Conservation (phyloP, 92 coral and sea anemone genomes). For the Micromussa lordhowensis region DNA sequence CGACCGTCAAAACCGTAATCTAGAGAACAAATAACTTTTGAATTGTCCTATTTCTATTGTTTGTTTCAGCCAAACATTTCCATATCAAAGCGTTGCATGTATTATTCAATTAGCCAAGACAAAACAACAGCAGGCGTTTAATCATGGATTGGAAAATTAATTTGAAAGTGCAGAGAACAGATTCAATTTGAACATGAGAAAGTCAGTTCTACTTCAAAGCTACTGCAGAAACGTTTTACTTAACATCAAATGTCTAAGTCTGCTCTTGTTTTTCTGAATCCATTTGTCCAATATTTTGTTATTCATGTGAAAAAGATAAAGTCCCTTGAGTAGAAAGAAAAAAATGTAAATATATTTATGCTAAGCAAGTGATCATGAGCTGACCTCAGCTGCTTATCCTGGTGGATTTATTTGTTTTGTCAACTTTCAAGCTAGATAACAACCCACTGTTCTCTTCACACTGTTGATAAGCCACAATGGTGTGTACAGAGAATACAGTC, state of each 20-base stretch:
- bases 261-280: background rate
- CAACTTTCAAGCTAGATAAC: background rate
- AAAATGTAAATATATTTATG: background rate
- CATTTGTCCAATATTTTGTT: background rate
- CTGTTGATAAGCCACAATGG: no score
- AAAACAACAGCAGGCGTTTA: slow-evolving; percentile 1
- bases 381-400: background rate
- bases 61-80: slow-evolving; percentile 10
- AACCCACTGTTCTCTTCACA: background rate
- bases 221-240: background rate
- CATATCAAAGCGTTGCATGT: slow-evolving; percentile 20
- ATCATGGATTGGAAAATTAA: background rate
- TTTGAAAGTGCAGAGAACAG: background rate
- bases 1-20: background rate
- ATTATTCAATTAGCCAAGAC: slow-evolving; percentile 19
- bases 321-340: background rate
- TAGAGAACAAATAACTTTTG: slow-evolving; percentile 8
- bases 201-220: background rate
- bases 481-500: no score
- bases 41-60: background rate
- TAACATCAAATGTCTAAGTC: no score
- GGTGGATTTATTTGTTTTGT: background rate
- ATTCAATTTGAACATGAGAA: background rate
- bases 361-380: background rate
- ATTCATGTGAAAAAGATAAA: background rate